Evolutionary conservation across 2,797 vertebrate species (phyloP), one percentile per base, ranked within the genome.

Genomic region (Gymnocypris eckloni): DNA sequence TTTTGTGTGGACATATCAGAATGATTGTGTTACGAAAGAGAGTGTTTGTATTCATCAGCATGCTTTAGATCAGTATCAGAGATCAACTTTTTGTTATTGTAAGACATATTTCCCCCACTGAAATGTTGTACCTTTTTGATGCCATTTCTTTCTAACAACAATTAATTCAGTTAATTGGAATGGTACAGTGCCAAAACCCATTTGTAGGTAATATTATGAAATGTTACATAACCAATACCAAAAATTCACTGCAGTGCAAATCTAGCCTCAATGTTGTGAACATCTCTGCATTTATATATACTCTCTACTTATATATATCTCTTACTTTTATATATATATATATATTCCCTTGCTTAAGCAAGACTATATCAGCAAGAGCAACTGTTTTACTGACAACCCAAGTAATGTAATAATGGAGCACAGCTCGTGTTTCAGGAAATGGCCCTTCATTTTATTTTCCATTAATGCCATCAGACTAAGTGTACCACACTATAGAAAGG

Each of bases 371-470:
- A 56, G 50, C n/a, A 48, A 59, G 52, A 71, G 37, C 22, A 52
- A 41, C 41, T 9, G 11, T 75, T 70, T 69, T 71, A 75, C 78
- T 54, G 59, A 72, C 54, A 75, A 66, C 56, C 33, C 4, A 2
- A 16, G 33, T 67, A 72, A 25, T 85, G 76, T 48, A 39, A 52
- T 48, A 39, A 52, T 72, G 9, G 13, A 64, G 54, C 54, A 28
- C 3, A 4, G 45, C 41, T 81, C 78, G 2, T 75, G 71, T 71
- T 82, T 77, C 84, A 81, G 84, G 70, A 86, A 86, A 86, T 75
- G 52, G 28, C 69, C 59, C 22, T 73, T 80, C 54, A 41, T 86
- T 85, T 85, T 15, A 84, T 84, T 78, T 66, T 72, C 67, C 69
- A 85, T 73, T 86, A 81, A 73, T 43, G 69, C 69, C 10, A 6